These are phyloP conservation scores for Psilopsiagon aymara DNA, from an alignment of 2,113 vertebrate species.

Conservation along the genomic window DNA sequence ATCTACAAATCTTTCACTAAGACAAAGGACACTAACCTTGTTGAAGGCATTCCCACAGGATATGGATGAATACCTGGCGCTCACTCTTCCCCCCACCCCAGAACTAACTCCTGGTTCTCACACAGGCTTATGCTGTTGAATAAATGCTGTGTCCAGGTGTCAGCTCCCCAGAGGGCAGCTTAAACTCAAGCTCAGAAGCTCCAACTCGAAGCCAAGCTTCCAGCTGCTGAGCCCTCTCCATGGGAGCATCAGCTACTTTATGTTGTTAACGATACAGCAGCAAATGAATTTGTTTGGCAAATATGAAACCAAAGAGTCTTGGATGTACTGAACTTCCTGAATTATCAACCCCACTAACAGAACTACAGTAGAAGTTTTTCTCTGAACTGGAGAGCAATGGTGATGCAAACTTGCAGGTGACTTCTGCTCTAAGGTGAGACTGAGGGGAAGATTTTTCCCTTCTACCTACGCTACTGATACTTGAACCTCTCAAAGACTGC, in stretches of 20 bases:
- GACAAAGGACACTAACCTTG: background rate
- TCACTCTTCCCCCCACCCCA: background rate
- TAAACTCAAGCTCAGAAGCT: background rate
- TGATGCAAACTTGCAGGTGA: rapidly evolving
- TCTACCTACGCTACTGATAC: background rate
- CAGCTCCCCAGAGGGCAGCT: background rate
- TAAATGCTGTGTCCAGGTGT: rapidly evolving
- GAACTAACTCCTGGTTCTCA: rapidly evolving
- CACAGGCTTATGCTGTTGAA: rapidly evolving
- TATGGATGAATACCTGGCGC: background rate
- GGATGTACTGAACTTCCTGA: background rate
- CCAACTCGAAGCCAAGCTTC: background rate
- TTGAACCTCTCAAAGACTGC: background rate
- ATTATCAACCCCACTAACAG: background rate
- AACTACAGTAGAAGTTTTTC: background rate
- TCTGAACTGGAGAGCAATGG: background rate
- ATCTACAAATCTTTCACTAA: background rate
- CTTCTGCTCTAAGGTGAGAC: background rate
- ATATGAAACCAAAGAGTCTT: background rate
- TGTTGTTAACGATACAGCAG: background rate
- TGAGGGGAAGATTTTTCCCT: background rate
- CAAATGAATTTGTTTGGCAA: background rate
- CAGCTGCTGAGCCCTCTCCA: background rate
- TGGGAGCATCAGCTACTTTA: background rate
- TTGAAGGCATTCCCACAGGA: rapidly evolving